These are phyloP conservation scores for Dicerorhinus sumatrensis DNA, from an alignment of 2,113 vertebrate species.

Conservation along the genomic window DNA sequence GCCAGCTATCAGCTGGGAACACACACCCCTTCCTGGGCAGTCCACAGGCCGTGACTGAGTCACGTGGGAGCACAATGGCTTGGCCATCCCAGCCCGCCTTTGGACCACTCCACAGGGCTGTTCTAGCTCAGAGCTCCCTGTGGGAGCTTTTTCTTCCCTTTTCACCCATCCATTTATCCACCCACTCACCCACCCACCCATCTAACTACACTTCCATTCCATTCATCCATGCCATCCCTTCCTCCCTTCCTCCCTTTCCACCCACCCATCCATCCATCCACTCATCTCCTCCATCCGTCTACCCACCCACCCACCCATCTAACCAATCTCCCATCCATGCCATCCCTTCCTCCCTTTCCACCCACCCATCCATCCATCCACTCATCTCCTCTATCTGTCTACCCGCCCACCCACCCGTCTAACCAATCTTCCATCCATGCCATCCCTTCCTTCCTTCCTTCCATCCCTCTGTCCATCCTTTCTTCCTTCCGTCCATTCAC, in stretches of 20 bases:
- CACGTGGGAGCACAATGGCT: accelerated
- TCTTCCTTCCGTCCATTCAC: neutral
- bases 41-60: too few species aligned
- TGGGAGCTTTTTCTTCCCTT: neutral
- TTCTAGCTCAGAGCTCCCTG: neutral
- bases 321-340: too few species aligned
- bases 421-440: neutral
- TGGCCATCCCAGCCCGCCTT: neutral
- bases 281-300: too few species aligned
- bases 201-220: neutral
- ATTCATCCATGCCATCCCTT: neutral
- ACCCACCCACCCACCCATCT: too few species aligned
- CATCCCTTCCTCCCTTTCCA: too few species aligned
- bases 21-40: neutral
- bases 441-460: too few species aligned
- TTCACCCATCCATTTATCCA: too few species aligned
- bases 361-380: too few species aligned
- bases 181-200: neutral
- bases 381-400: neutral
- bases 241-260: neutral
- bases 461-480: too few species aligned
- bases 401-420: too few species aligned
- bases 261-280: neutral
- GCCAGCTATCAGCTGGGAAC: neutral
- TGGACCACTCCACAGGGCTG: neutral